These are phyloP conservation scores for Actinostola sp. DNA, from an alignment of 92 coral and sea anemone species.

Conservation along the genomic window DNA sequence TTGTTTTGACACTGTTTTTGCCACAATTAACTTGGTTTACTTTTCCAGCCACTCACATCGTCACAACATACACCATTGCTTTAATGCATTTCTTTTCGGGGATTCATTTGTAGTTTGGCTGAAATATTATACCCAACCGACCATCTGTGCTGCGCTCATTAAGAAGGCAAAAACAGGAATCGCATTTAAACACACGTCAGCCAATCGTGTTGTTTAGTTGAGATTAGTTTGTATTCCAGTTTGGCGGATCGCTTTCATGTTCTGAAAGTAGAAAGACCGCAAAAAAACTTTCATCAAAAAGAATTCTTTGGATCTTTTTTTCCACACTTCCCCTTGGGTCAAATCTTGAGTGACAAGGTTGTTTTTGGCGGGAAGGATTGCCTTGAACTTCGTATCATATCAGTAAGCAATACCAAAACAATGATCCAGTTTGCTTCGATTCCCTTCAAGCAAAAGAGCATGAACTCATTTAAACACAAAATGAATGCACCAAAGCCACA, in stretches of 20 bases:
- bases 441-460: slow-evolving; percentile 16
- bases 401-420: neutral
- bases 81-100: neutral
- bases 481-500: slow-evolving; percentile 19
- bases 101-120: slow-evolving; percentile 9
- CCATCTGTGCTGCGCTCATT: slow-evolving; percentile 28
- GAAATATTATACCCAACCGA: slow-evolving; percentile 15
- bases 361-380: too few species aligned
- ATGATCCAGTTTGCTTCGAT: neutral
- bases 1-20: slow-evolving; percentile 1
- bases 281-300: slow-evolving; percentile 16
- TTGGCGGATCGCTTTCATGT: slow-evolving; percentile 36
- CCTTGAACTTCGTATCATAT: too few species aligned
- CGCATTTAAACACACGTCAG: slow-evolving; percentile 6
- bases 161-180: slow-evolving; percentile 9
- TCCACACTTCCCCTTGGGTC: neutral
- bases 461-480: slow-evolving; percentile 16
- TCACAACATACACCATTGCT: neutral
- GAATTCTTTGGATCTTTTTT: neutral
- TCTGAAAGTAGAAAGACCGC: slow-evolving; percentile 13
- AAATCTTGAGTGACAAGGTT: neutral
- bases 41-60: neutral
- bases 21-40: neutral
- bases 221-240: neutral
- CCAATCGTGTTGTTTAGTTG: slow-evolving; percentile 15